Conservation (phyloP, 2,888 invertebrate genomes). For the Catocala sponsa region DNA sequence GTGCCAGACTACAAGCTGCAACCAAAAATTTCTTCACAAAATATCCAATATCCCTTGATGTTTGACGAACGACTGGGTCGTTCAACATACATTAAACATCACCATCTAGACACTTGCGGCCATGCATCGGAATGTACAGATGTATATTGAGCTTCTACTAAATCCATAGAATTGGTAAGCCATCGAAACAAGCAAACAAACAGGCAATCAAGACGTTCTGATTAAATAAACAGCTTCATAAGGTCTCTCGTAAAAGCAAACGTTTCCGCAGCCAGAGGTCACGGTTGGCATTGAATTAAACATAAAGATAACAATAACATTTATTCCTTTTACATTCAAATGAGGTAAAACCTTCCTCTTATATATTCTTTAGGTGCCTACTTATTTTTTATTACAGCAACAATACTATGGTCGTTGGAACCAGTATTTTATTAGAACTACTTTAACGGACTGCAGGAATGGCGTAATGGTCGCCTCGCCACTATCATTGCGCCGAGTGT, state of each 20-base stretch:
- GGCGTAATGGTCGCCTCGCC: no score
- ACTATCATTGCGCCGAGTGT: no score
- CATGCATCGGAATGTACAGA: no score
- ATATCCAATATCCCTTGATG: no score
- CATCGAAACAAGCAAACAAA: not conserved
- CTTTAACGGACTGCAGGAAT: no score
- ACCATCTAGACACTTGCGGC: no score
- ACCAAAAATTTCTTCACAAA: no score
- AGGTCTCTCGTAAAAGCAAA: slow-evolving; percentile 47
- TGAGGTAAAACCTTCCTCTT: slow-evolving; percentile 34
- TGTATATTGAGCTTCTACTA: no score
- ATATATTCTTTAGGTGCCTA: slow-evolving; percentile 26
- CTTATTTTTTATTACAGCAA: slow-evolving; percentile 50
- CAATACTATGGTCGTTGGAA: slow-evolving; percentile 23
- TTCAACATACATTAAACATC: no score
- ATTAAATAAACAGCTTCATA: slow-evolving; percentile 18
- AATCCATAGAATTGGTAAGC: no score
- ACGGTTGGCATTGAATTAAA: slow-evolving; percentile 37
- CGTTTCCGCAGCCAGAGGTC: slow-evolving; percentile 31
- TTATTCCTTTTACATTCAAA: slow-evolving; percentile 56
- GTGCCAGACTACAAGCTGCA: no score
- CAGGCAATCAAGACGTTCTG: not conserved
- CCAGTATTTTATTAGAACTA: slow-evolving; percentile 4
- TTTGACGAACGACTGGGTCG: no score
- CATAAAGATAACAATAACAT: slow-evolving; percentile 55